A percentile compares a stretch with the other conserved stretches of the same genome.
These are phyloP conservation scores for Ammodytes dubius DNA, from an alignment of 2,113 vertebrate genomes.

Conservation along the genomic window DNA sequence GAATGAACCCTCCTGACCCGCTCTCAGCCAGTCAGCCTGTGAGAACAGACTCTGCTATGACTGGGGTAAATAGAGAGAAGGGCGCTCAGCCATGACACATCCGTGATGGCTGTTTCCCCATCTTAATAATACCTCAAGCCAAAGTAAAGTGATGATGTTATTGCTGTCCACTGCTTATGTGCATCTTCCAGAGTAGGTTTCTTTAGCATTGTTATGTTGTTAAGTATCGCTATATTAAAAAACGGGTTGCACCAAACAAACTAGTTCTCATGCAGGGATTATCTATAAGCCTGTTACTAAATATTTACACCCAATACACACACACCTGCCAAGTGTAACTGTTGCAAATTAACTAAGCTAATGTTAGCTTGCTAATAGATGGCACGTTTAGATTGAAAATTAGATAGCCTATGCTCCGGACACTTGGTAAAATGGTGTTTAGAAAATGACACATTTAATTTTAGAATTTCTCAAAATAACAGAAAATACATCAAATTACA, in stretches of 20 bases:
- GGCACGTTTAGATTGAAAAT: neutral
- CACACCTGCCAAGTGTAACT: neutral
- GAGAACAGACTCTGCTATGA: constrained; percentile 49
- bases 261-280: neutral
- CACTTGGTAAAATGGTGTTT: neutral
- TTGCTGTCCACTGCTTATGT: constrained; percentile 13
- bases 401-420: neutral
- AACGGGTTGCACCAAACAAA: neutral
- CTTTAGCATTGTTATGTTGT: neutral
- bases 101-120: constrained; percentile 12
- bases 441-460: neutral
- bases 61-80: constrained; percentile 47
- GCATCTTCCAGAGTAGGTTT: neutral
- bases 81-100: constrained; percentile 12
- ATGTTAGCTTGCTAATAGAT: neutral
- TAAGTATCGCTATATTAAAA: neutral
- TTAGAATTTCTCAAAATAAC: neutral
- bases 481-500: neutral
- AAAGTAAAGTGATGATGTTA: constrained; percentile 14
- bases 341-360: neutral
- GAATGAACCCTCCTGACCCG: constrained; percentile 68
- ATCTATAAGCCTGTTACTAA: neutral
- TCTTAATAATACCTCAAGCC: neutral
- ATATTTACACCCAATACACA: neutral
- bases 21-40: constrained; percentile 48